Evolutionary conservation across 2,113 vertebrate species (phyloP).

Genomic region (Tyrannus savana): DNA sequence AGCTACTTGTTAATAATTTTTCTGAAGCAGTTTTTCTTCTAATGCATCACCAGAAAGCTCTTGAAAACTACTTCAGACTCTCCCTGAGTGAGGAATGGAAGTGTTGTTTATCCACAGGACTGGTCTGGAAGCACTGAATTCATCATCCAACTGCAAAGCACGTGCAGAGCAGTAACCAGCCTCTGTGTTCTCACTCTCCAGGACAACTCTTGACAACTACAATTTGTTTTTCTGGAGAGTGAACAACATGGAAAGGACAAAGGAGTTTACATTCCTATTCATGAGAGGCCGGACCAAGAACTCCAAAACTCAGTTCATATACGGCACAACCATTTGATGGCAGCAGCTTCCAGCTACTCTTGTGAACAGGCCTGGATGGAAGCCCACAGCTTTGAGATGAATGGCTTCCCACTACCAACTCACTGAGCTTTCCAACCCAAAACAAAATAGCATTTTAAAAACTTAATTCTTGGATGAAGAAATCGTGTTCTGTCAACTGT

Average conservation of each 20-base stretch:
- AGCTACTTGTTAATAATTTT: neutral
- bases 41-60: slow-evolving; percentile 14
- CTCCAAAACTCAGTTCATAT: slow-evolving; percentile 49
- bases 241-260: neutral
- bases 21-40: neutral
- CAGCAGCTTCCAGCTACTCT: slow-evolving; percentile 63
- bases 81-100: neutral
- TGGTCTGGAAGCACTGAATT: neutral
- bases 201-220: neutral
- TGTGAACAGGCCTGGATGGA: slow-evolving; percentile 19
- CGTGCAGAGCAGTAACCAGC: neutral
- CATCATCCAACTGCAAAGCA: neutral
- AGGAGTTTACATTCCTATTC: neutral
- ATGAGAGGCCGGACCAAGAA: slow-evolving; percentile 21
- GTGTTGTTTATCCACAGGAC: neutral
- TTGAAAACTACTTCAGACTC: neutral
- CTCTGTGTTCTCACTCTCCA: neutral
- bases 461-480: slow-evolving; percentile 39
- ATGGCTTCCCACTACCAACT: slow-evolving; percentile 46
- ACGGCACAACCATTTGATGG: slow-evolving; percentile 58
- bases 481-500: slow-evolving; percentile 28
- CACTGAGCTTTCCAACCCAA: slow-evolving; percentile 1
- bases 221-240: neutral
- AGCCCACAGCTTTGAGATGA: slow-evolving; percentile 32
- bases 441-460: slow-evolving; percentile 51